Base-by-base conservation (phyloP, 2,888 invertebrate species). In the Drosophila diplacantha region DNA sequence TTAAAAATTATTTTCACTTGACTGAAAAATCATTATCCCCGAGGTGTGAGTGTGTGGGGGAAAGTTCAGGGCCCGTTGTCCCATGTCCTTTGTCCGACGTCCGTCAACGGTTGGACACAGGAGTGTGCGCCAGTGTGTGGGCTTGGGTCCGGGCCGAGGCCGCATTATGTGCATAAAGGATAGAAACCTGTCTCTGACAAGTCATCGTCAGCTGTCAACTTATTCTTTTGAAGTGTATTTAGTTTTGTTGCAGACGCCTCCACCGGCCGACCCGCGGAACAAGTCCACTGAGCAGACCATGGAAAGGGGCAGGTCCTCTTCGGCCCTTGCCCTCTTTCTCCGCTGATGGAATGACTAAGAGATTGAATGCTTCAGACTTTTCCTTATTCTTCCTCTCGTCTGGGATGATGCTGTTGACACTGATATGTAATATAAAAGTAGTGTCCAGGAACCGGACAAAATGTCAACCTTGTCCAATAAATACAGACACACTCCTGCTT, bases 121-220 rank as follows among this genome's bases (percentile, higher is more conserved):
- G 68, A 69, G 57, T 58, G 51, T 49, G 50, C 41, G 50, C 46
- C 39, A 56, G 32, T 38, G 35, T 20, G 26, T 64, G 62, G 37
- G 34, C 32, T n/a, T 37, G 35, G 50, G 31, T 26, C 12, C 14
- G 38, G 46, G 14, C 47, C 54, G 24, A 39, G 51, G 44, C 39
- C 65, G 76, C 74, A 81, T 77, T 77, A 74, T 83, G 75, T 81
- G 80, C 52, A 69, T 82, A 72, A 85, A 84, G 85, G 83, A 85
- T 85, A 75, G 75, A 85, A 74, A 83, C 83, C 85, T 85, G 84
- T 85, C 83, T 72, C 78, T 85, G 84, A 85, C 85, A 85, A 85
- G 84, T 85, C 84, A 85, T 85, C 85, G 84, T 85, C 84, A 85
- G 85, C 85, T 85, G 85, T 85, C 85, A 85, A 85, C 85, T 85